phyloP scores from a whole-genome alignment of 2,797 vertebrate species.

The Enteromius treurensis region DNA sequence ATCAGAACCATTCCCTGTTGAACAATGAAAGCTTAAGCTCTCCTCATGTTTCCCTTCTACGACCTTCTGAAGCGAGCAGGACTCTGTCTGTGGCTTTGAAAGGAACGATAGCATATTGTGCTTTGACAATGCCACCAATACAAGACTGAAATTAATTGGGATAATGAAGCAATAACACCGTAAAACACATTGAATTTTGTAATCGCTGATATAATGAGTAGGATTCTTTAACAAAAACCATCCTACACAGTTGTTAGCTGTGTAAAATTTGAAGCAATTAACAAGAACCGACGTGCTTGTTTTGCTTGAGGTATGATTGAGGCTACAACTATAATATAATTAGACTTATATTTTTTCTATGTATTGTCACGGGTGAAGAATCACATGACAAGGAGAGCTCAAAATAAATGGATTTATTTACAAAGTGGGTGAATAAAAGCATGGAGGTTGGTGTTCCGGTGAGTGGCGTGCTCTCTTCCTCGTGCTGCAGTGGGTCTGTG shows the following conservation, averaged over 20 bases:
- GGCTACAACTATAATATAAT: background rate
- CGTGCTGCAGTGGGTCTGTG: no score
- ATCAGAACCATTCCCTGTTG: constrained; percentile 54
- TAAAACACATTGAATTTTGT: constrained; percentile 4
- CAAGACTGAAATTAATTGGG: constrained; percentile 44
- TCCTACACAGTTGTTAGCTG: background rate
- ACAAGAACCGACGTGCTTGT: background rate
- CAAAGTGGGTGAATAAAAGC: no score
- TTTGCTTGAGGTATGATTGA: background rate
- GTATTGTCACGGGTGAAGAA: background rate
- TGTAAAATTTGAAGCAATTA: background rate
- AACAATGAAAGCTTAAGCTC: constrained; percentile 67
- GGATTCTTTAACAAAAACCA: constrained; percentile 10
- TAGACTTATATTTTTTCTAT: background rate
- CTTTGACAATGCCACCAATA: constrained; percentile 48
- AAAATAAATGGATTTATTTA: no score
- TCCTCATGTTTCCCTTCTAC: constrained; percentile 62
- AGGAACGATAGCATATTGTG: constrained; percentile 61
- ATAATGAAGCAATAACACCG: constrained; percentile 56
- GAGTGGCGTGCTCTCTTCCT: no score
- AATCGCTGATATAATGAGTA: background rate
- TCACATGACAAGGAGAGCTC: no score
- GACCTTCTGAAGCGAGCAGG: constrained; percentile 67
- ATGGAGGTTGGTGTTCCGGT: no score
- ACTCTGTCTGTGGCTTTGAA: constrained; percentile 66